These are phyloP conservation scores for Lagopus muta DNA, from an alignment of 2,113 vertebrate genomes.

Conservation along the genomic window DNA sequence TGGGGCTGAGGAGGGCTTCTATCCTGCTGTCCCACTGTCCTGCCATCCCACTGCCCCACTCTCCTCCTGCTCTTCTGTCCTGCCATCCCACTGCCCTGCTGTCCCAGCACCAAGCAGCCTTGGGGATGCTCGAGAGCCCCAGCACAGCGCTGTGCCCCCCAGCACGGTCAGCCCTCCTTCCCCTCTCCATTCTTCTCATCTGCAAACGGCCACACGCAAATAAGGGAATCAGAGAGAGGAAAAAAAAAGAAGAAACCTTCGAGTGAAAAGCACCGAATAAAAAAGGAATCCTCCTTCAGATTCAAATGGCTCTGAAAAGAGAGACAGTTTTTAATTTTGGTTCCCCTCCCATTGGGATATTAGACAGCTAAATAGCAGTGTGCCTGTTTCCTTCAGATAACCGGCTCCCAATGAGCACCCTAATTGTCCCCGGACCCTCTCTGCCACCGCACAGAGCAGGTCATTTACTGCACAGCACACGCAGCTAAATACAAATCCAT, in stretches of 20 bases:
- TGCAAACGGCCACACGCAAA: not conserved
- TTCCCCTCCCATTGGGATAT: slow-evolving; percentile 72
- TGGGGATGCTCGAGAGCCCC: not conserved
- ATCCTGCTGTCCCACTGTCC: not conserved
- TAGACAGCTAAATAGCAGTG: slow-evolving; percentile 74
- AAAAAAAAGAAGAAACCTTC: not conserved
- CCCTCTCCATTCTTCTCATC: not conserved
- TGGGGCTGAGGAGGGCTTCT: no score
- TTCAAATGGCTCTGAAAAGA: slow-evolving; percentile 42
- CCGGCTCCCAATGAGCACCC: slow-evolving; percentile 75
- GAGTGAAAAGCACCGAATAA: not conserved
- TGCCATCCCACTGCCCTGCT: not conserved
- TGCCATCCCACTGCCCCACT: not conserved
- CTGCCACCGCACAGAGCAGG: slow-evolving; percentile 64
- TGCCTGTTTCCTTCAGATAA: slow-evolving; percentile 82
- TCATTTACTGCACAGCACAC: slow-evolving; percentile 76
- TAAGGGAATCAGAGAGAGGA: not conserved
- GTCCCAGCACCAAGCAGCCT: not conserved
- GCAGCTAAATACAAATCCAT: slow-evolving; percentile 80
- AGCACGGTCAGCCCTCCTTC: not conserved
- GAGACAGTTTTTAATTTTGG: slow-evolving; percentile 58
- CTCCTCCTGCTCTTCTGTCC: not conserved
- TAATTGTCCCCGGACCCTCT: slow-evolving; percentile 79
- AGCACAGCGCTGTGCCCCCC: not conserved
- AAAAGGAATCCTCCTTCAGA: slow-evolving; percentile 45